These are phyloP conservation scores for Hiodon tergisus DNA, from an alignment of 2,113 vertebrate species.

Conservation along the genomic window DNA sequence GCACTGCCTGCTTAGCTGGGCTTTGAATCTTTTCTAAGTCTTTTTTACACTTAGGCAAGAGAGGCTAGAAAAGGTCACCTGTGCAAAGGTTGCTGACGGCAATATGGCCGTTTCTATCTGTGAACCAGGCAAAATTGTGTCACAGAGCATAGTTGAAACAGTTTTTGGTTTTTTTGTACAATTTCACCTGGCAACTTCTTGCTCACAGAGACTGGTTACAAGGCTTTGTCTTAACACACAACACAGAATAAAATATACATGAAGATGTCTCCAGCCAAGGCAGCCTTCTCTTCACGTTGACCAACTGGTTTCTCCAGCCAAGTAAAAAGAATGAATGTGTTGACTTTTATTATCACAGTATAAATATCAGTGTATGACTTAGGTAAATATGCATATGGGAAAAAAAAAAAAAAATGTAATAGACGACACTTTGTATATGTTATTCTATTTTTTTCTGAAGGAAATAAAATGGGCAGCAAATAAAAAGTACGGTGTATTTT, in stretches of 20 bases:
- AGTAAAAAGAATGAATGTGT: background rate
- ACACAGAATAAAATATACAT: background rate
- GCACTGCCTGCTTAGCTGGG: background rate
- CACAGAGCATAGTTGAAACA: too few species aligned
- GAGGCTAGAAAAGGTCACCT: background rate
- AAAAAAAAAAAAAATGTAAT: conserved; percentile 15
- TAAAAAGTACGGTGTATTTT: background rate
- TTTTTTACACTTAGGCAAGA: background rate
- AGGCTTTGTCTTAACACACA: too few species aligned
- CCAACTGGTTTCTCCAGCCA: conserved; percentile 10
- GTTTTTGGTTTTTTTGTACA: too few species aligned
- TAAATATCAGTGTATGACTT: background rate
- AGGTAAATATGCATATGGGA: background rate
- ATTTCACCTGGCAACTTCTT: too few species aligned
- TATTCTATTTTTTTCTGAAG: conserved; percentile 16
- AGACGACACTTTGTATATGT: conserved; percentile 9
- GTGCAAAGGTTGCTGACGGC: too few species aligned
- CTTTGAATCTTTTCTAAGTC: background rate
- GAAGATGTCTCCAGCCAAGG: background rate
- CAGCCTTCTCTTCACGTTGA: background rate
- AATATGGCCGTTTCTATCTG: too few species aligned
- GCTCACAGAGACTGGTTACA: background rate
- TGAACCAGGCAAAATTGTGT: too few species aligned
- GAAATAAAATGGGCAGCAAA: conserved; percentile 11
- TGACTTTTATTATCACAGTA: background rate